Evolutionary conservation across 2,797 vertebrate genomes (phyloP).

Genomic region (Pangasius djambal): DNA sequence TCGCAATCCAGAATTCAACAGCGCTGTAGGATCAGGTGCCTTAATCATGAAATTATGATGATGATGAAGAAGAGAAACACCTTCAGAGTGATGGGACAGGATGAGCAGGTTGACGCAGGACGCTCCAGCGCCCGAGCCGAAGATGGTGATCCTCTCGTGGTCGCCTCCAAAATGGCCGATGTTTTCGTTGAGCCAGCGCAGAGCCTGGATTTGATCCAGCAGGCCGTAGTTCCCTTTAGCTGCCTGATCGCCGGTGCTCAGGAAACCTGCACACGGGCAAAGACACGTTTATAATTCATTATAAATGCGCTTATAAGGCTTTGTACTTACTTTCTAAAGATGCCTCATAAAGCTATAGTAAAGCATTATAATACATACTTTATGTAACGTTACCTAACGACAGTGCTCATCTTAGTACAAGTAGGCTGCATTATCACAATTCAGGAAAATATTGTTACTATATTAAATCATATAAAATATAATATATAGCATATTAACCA

Average conservation of each 20-base stretch:
- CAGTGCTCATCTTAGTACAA: no score
- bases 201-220: slow-evolving; percentile 96
- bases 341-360: neutral
- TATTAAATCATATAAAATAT: neutral
- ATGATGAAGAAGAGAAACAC: slow-evolving; percentile 69
- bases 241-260: slow-evolving; percentile 96
- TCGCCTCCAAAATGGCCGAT: slow-evolving; percentile 97
- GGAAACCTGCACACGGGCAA: slow-evolving; percentile 82
- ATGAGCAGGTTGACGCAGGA: slow-evolving; percentile 98
- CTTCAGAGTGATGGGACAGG: slow-evolving; percentile 99
- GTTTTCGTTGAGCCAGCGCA: slow-evolving; percentile 98
- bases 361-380: neutral
- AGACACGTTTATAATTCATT: neutral
- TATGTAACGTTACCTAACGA: neutral
- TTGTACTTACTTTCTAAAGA: neutral
- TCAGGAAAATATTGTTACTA: neutral
- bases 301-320: neutral
- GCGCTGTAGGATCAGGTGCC: neutral
- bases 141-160: slow-evolving; percentile 96
- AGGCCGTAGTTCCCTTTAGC: slow-evolving; percentile 98
- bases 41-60: neutral
- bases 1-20: neutral
- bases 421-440: neutral
- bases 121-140: slow-evolving; percentile 97
- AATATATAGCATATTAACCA: no score